Percentiles rank a stretch among this genome's conserved stretches.
phyloP scores from a whole-genome alignment of 2,888 invertebrate genomes.

The Calameuta filiformis region DNA sequence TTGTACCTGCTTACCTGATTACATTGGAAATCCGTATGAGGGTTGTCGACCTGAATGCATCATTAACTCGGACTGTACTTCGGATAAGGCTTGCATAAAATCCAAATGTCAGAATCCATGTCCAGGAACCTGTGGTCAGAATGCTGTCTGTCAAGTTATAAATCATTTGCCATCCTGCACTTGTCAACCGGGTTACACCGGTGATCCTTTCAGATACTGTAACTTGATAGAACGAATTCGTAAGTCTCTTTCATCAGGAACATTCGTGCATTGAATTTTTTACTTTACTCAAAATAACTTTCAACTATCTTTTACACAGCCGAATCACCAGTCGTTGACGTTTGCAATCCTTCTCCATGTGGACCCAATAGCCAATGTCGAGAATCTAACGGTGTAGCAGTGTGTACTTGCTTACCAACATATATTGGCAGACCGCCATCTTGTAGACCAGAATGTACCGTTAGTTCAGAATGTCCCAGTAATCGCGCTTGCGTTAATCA shows the following conservation, averaged over 20 bases:
- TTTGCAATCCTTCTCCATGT: constrained; percentile 80
- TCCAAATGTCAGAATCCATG: constrained; percentile 76
- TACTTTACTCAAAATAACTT: neutral
- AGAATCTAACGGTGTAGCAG: constrained; percentile 72
- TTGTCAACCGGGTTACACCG: constrained; percentile 72
- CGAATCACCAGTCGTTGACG: constrained; percentile 66
- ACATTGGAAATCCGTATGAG: constrained; percentile 73
- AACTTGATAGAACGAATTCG: constrained; percentile 66
- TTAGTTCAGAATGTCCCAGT: constrained; percentile 77
- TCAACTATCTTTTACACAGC: constrained; percentile 26
- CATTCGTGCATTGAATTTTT: neutral
- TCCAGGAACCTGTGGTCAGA: constrained; percentile 72
- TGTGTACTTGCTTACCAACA: constrained; percentile 79
- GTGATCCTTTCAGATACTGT: constrained; percentile 77
- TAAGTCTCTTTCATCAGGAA: constrained; percentile 62
- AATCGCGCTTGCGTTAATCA: constrained; percentile 80
- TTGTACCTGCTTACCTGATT: constrained; percentile 70
- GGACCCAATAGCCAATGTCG: constrained; percentile 80
- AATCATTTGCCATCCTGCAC: constrained; percentile 76
- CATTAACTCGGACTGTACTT: constrained; percentile 74
- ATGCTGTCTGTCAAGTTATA: constrained; percentile 75
- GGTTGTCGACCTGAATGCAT: constrained; percentile 79
- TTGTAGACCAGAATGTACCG: constrained; percentile 82
- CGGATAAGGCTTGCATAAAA: constrained; percentile 75
- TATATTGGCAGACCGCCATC: constrained; percentile 79